Base-by-base conservation (phyloP, 2,888 invertebrate genomes). In the Oxycera nigricornis region DNA sequence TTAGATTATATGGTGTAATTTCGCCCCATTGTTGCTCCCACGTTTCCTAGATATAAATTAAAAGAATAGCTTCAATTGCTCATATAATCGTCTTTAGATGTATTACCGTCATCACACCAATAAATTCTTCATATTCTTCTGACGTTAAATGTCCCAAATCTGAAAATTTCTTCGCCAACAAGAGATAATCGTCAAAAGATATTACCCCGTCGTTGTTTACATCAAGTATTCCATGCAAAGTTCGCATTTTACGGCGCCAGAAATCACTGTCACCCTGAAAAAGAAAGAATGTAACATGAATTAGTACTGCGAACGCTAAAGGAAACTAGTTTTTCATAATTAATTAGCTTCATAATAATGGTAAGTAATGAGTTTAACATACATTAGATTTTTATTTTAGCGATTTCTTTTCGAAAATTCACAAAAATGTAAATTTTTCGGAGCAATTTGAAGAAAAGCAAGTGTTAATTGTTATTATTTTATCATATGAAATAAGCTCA, bases 1-100 rank as follows among this genome's bases (percentile, higher is more conserved):
- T 90, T 80, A 91, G 88, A 88, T 94, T 94, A 84, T 94, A 94
- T 0, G 92, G 92, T 79, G 90, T 90, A 35, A 93, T 89, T 79
- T 91, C 92, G 2, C 94, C 94, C 91, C 93, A 94, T 81, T 93
- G 92, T 82, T 92, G 91, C 79, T 92, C 91, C 94, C 94, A 94
- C 14, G 93, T 90, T 79, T 88, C 83, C 92, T 92, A 82, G 1
- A 70, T n/a, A 3, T 2, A 31, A 35, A 9, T 85, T 85, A 77
- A 73, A 75, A 78, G 17, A 24, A 59, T 52, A 73, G 70, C 41
- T 67, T 22, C 62, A 73, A 62, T 55, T 68, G 11, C n/a, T 17
- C 52, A 30, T 1, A 26, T 2, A 17, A 24, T 30, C 20, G 4
- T 22, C 55, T 67, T 73, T 35, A 59, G n/a, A n/a, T n/a, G n/a